These are phyloP conservation scores for Ophion obscuratus DNA, from an alignment of 2,888 invertebrate species.

Conservation along the genomic window DNA sequence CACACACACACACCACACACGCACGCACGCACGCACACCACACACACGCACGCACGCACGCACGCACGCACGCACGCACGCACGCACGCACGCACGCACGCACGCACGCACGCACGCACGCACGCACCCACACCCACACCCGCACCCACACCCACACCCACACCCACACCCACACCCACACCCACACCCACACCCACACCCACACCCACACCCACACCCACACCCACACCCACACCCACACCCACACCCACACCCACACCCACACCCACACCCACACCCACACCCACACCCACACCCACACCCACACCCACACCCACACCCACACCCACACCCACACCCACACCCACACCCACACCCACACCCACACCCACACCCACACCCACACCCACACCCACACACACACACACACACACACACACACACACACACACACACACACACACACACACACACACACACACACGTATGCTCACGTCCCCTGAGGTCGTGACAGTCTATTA, in stretches of 20 bases:
- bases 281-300: not conserved
- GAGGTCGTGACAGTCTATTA: conserved; percentile 23
- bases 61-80: not conserved
- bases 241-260: not conserved
- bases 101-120: no score
- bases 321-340: not conserved
- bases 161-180: no score
- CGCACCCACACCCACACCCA: no score
- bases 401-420: not conserved
- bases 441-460: not conserved
- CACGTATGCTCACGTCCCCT: no score
- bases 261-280: not conserved
- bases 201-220: no score
- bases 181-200: no score
- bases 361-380: not conserved
- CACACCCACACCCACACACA: not conserved
- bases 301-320: not conserved
- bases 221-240: not conserved
- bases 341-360: not conserved
- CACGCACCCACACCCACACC: no score
- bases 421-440: not conserved
- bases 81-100: no score
- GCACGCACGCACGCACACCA: no score
- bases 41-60: not conserved
- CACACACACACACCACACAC: not conserved